These are phyloP conservation scores for Melospiza melodia DNA, from an alignment of 2,113 vertebrate genomes.

Conservation along the genomic window DNA sequence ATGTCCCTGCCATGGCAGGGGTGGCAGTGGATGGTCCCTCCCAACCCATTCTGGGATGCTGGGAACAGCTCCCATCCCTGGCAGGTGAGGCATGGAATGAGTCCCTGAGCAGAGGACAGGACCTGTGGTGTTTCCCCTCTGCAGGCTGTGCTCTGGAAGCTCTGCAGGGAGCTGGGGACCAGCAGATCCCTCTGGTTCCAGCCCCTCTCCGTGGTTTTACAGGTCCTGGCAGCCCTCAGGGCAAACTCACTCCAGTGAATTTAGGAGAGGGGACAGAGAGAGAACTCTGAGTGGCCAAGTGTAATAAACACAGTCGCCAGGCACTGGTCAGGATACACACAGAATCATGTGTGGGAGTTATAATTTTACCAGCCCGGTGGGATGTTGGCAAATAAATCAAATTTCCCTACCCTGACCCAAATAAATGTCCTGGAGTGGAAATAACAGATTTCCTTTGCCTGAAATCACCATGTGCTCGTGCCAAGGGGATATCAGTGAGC, in stretches of 20 bases:
- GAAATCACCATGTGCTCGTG: background rate
- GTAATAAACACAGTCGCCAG: background rate
- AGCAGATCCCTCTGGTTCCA: background rate
- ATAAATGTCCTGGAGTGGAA: background rate
- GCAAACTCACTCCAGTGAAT: background rate
- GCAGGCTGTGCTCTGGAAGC: background rate
- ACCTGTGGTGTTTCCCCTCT: background rate
- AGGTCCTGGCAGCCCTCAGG: background rate
- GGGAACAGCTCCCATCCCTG: accelerated
- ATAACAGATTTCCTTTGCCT: background rate
- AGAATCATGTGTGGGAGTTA: background rate
- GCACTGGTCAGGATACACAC: background rate
- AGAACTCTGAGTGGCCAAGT: background rate
- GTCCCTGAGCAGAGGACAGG: background rate
- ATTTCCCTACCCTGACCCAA: slow-evolving; percentile 17
- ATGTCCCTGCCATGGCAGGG: background rate
- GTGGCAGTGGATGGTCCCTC: background rate
- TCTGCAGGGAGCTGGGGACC: background rate
- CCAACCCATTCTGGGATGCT: background rate
- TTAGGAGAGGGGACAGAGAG: background rate
- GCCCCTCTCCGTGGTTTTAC: background rate
- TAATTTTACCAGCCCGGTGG: background rate
- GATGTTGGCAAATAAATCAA: background rate
- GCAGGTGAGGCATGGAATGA: accelerated
- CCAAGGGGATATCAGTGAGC: background rate